phyloP scores from a whole-genome alignment of 2,113 vertebrate genomes.

The Scomber scombrus region DNA sequence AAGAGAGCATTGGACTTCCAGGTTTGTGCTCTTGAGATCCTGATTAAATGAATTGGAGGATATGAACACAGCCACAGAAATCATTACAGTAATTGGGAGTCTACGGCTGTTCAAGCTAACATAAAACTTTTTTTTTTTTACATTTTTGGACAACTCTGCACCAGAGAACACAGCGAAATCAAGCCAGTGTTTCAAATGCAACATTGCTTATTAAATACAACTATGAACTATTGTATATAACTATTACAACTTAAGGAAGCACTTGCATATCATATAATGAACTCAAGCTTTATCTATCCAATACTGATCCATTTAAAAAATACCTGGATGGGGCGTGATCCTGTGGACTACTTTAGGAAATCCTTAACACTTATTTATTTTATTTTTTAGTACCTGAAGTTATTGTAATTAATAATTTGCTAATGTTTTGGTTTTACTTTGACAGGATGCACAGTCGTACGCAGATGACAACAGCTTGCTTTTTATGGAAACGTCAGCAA shows the following conservation, averaged over 20 bases:
- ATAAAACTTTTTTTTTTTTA: too few species aligned
- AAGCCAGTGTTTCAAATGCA: too few species aligned
- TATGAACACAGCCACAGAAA: neutral
- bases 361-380: neutral
- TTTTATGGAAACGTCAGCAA: constrained; percentile 99
- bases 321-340: neutral
- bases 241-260: too few species aligned
- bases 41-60: neutral
- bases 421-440: constrained; percentile 23
- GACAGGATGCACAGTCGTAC: constrained; percentile 97
- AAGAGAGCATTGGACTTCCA: constrained; percentile 98
- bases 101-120: too few species aligned
- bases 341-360: too few species aligned
- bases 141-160: too few species aligned
- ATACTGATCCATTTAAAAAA: too few species aligned
- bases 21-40: constrained; percentile 84
- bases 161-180: too few species aligned
- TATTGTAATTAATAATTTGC: neutral
- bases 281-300: too few species aligned
- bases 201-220: too few species aligned
- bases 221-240: too few species aligned
- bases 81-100: neutral
- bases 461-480: constrained; percentile 99
- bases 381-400: neutral
- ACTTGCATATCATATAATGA: too few species aligned